These are phyloP conservation scores for Harpagoxenus sublaevis DNA, from an alignment of 2,888 invertebrate genomes.

Conservation along the genomic window DNA sequence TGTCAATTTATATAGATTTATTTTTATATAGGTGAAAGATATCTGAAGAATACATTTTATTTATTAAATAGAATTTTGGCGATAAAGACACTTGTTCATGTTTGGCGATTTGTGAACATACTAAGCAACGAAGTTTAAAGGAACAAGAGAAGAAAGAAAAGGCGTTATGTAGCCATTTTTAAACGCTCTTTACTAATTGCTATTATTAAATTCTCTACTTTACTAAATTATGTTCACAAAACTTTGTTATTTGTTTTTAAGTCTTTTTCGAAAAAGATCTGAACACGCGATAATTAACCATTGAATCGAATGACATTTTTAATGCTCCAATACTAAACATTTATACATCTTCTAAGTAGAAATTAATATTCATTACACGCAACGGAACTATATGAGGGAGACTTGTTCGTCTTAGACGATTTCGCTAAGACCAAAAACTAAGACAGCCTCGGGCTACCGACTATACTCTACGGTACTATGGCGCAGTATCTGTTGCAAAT, in stretches of 20 bases:
- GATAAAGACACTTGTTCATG: neutral
- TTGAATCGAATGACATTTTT: neutral
- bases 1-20: neutral
- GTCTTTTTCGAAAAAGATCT: neutral
- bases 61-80: neutral
- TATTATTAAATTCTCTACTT: neutral
- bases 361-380: slow-evolving; percentile 9
- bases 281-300: neutral
- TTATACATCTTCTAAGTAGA: neutral
- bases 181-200: neutral
- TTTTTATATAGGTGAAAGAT: neutral
- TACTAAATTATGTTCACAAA: neutral
- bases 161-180: neutral
- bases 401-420: slow-evolving; percentile 46
- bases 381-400: neutral
- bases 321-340: neutral
- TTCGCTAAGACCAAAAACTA: slow-evolving; percentile 69
- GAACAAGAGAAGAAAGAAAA: neutral
- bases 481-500: slow-evolving; percentile 70
- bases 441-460: slow-evolving; percentile 69
- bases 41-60: neutral
- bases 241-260: neutral
- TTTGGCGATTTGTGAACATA: neutral
- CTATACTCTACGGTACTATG: slow-evolving; percentile 67
- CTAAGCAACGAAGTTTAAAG: neutral